Base-by-base conservation (phyloP, 2,113 vertebrate genomes). In the Solea solea region DNA sequence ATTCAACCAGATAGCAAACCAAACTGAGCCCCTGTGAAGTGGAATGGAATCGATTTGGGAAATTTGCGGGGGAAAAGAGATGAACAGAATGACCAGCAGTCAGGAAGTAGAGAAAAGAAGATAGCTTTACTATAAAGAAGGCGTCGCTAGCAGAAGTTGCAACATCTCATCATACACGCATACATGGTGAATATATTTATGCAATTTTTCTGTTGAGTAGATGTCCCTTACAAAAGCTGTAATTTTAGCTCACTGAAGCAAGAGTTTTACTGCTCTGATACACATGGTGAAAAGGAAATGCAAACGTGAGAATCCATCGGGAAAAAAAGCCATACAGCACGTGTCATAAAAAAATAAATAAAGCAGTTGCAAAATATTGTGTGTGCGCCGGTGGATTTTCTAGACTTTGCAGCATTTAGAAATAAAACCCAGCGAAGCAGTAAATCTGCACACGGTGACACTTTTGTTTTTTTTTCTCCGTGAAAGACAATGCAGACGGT, bases 51-150 rank as follows among this genome's bases (percentile, higher is more conserved):
- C 34, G 34, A 34, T 34, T 34, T 34, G 34, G 34, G 34, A 34
- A 1, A 34, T 34, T 34, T 34, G 34, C 5, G 34, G 34, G 34
- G 34, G 5, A 34, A 34, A 45, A 53, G 39, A 45, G 52, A 63
- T 45, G 56, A 65, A 83, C 15, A 79, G 34, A 81, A 45, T 85
- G 52, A 83, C 76, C 41, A 84, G 71, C 51, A 55, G 50, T 50
- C 78, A 67, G 72, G 63, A 83, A 69, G 78, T 92, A 92, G 89
- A 92, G 90, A 93, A 94, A 94, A 92, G 84, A 89, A 92, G 83
- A 93, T 85, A 90, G 90, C 90, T 94, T 94, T 94, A 94, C 91
- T 93, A 91, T 89, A 93, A 93, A 94, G 91, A 92, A 92, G 86
- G 86, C 89, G 83, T 89, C 82, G 86, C 90, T 92, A 94, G 92